These are phyloP conservation scores for Aphelenchoides fujianensis DNA, from an alignment of 1,140 invertebrate genomes.

Conservation along the genomic window DNA sequence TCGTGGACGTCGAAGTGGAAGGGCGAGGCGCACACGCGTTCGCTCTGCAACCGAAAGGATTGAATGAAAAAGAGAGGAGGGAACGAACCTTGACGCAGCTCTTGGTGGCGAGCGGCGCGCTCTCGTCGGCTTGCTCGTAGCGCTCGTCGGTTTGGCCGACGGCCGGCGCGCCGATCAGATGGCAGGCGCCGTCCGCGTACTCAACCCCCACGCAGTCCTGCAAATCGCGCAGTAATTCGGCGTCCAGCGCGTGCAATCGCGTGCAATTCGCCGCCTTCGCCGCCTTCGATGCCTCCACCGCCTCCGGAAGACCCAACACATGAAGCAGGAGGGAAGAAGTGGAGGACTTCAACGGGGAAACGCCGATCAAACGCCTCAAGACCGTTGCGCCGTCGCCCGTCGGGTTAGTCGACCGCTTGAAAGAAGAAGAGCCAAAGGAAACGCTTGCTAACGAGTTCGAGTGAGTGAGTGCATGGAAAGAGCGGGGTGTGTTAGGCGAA, in stretches of 20 bases:
- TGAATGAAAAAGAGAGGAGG: not conserved
- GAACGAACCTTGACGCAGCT: constrained; percentile 47
- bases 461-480: not conserved
- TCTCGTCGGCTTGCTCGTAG: constrained; percentile 25
- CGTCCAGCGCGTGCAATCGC: no score
- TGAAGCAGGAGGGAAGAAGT: constrained; percentile 7
- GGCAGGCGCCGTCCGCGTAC: constrained; percentile 45
- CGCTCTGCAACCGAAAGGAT: constrained; percentile 46
- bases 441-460: no score
- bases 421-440: not conserved
- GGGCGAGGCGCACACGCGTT: constrained; percentile 60
- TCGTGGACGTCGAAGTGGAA: constrained; percentile 62
- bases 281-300: not conserved
- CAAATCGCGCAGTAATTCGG: constrained; percentile 42
- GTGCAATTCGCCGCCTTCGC: no score
- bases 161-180: constrained; percentile 30
- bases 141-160: not conserved
- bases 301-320: constrained; percentile 14
- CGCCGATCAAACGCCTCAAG: constrained; percentile 26
- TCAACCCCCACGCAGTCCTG: constrained; percentile 52
- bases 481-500: no score
- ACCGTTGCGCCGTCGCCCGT: not conserved
- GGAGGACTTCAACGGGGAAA: not conserved
- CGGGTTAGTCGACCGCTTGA: not conserved
- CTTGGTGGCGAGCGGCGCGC: constrained; percentile 38